Evolutionary conservation across 2,888 invertebrate genomes (phyloP), one percentile per base, ranked within the genome.

Genomic region (Mimumesa dahlbomi): DNA sequence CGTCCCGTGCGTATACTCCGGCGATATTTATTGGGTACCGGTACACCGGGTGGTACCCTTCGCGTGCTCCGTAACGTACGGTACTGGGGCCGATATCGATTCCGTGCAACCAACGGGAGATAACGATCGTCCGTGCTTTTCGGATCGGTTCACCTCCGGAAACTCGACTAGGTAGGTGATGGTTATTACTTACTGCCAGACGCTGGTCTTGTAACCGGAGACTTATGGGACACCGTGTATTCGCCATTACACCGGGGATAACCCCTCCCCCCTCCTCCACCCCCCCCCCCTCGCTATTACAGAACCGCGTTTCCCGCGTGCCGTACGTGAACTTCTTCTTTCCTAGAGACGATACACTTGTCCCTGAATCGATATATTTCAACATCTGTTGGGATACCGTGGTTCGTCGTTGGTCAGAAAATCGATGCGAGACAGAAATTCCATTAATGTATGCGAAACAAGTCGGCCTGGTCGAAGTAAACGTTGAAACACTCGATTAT

Each of bases 11-110:
- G 65, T 64, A 65, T 43, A 57, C 56, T 40, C 34, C 22, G 40
- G 29, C 46, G 66, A 78, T 79, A 79, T 78, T 79, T 79, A 79
- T 79, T 69, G 71, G 66, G 52, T 56, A 75, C 73, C 64, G 75
- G 73, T 73, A 62, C 66, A 57, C 59, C 61, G 64, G 63, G 65
- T 68, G 68, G 67, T 79, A 63, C 50, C 61, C 76, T 72, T 65
- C 50, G 67, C 72, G 69, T 79, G 63, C 65, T 56, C 62, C 49
- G 42, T 70, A 76, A 78, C 68, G 69, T 63, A 77, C 67, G 70
- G 61, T 70, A 69, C 67, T 53, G 36, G 21, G n/a, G 21, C 52
- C 59, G 67, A 67, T 72, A 72, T 78, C 78, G 79, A 75, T 72
- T 38, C 71, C 67, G 59, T 31, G 72, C 63, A 45, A 63, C 58